Evolutionary conservation across 2,113 vertebrate species (phyloP).

Genomic region (Spea bombifrons): DNA sequence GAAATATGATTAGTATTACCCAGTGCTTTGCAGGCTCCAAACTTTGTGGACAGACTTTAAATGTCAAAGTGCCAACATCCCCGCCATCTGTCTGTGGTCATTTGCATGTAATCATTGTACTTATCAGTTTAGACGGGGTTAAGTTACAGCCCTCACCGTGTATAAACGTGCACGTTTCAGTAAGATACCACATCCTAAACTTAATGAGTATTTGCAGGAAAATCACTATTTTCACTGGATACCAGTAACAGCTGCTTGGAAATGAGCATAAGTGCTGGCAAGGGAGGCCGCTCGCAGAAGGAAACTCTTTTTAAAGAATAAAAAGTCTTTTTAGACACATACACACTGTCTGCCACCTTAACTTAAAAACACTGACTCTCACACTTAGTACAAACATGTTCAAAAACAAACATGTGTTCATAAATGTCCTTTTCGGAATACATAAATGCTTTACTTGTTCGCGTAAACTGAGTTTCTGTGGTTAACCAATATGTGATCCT

Average conservation of each 20-base stretch:
- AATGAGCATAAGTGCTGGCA: constrained; percentile 21
- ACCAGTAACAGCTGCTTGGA: constrained; percentile 9
- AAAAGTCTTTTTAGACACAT: constrained; percentile 27
- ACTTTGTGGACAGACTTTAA: too few relatives aligned
- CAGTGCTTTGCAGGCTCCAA: too few relatives aligned
- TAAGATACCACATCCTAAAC: background rate
- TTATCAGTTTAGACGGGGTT: background rate
- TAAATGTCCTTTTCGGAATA: too few relatives aligned
- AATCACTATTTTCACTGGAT: constrained; percentile 15
- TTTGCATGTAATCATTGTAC: too few relatives aligned
- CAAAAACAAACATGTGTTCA: too few relatives aligned
- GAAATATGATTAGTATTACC: too few relatives aligned
- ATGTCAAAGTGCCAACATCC: too few relatives aligned
- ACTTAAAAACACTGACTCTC: background rate
- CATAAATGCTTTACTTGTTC: too few relatives aligned
- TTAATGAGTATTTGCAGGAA: constrained; percentile 5
- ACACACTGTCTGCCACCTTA: constrained; percentile 31
- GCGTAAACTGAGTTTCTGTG: too few relatives aligned
- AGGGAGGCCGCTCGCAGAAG: background rate
- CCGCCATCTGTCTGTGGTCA: too few relatives aligned
- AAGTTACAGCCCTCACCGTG: background rate
- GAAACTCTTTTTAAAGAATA: constrained; percentile 14
- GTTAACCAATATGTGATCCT: too few relatives aligned
- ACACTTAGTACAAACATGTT: too few relatives aligned
- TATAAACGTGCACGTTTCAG: background rate